Evolutionary conservation across 2,113 vertebrate species (phyloP).

Genomic region (Lonchura striata): DNA sequence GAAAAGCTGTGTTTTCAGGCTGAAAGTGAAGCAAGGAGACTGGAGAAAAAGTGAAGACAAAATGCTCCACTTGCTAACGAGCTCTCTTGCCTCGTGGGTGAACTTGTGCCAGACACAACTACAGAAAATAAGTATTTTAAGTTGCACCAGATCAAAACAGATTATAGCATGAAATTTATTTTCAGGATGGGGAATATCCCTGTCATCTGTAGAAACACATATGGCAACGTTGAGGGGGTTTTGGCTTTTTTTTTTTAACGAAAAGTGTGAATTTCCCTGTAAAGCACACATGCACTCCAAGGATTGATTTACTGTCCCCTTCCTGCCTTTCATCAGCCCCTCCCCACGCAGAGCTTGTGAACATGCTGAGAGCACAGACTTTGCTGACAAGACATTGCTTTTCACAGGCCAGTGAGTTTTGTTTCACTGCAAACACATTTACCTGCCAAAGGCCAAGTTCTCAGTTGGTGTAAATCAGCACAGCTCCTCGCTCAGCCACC

Average conservation of each 20-base stretch:
- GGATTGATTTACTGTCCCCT: conserved; percentile 46
- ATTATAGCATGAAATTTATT: neutral
- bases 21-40: conserved; percentile 24
- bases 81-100: neutral
- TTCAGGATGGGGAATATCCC: conserved; percentile 7
- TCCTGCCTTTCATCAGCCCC: conserved; percentile 41
- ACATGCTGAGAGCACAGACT: conserved; percentile 60
- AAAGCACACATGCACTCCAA: conserved; percentile 15
- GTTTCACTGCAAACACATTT: conserved; percentile 43
- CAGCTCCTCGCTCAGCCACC: conserved; percentile 20
- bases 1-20: neutral
- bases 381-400: conserved; percentile 38
- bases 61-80: neutral
- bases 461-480: conserved; percentile 26
- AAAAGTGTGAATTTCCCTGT: conserved; percentile 48
- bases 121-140: neutral
- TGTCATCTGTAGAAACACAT: conserved; percentile 54
- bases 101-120: neutral
- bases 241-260: neutral
- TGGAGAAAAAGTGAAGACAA: neutral
- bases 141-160: neutral
- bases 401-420: conserved; percentile 47
- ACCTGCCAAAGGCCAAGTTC: conserved; percentile 63
- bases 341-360: neutral
- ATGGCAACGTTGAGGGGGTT: conserved; percentile 19